Evolutionary conservation across 2,113 vertebrate genomes (phyloP).

Genomic region (Atractosteus spatula): DNA sequence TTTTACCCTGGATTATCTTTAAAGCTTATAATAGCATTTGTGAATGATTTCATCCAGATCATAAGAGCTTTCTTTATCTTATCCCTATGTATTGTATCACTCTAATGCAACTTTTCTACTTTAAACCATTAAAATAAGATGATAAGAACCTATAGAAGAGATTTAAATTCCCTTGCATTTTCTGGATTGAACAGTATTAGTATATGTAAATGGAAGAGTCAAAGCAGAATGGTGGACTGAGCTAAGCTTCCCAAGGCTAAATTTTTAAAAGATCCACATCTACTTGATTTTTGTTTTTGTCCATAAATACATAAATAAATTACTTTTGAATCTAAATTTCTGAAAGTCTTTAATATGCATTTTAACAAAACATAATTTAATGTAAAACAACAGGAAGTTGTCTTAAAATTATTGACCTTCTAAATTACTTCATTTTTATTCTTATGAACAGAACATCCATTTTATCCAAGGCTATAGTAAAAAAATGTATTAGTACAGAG

Average conservation of each 20-base stretch:
- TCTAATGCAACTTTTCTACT: conserved; percentile 1
- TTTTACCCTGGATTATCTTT: background rate
- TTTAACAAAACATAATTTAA: too few relatives aligned
- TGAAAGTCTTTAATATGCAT: background rate
- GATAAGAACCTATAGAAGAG: background rate
- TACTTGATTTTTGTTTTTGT: too few relatives aligned
- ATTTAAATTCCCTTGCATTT: background rate
- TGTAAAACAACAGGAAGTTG: too few relatives aligned
- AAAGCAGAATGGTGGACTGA: background rate
- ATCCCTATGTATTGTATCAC: background rate
- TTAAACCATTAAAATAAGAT: background rate
- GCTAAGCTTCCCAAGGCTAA: background rate
- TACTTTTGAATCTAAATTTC: background rate
- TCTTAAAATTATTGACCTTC: too few relatives aligned
- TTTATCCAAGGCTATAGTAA: too few relatives aligned
- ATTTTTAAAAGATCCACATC: too few relatives aligned
- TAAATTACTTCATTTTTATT: too few relatives aligned
- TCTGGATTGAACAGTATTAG: background rate
- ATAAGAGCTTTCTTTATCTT: background rate
- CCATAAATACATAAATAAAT: background rate
- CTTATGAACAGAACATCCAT: too few relatives aligned
- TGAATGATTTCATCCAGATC: background rate
- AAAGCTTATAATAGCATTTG: background rate
- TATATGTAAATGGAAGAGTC: background rate
- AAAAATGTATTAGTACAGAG: too few relatives aligned